A percentile compares a stretch with the other conserved stretches of the same genome.
phyloP scores from a whole-genome alignment of 2,888 invertebrate genomes.

The Meloe dianella region DNA sequence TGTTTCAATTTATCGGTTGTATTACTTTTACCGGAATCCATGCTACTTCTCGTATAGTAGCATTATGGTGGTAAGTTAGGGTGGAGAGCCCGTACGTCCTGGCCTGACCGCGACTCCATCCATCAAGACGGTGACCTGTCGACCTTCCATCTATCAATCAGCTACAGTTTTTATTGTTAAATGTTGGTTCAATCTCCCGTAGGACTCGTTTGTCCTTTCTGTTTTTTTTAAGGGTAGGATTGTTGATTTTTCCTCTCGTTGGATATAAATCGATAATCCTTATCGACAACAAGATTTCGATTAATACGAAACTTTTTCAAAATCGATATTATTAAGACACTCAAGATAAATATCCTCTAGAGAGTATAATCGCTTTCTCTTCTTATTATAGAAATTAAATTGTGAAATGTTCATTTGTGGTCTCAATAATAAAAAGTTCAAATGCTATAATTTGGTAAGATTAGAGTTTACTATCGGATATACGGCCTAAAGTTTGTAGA shows the following conservation, averaged over 20 bases:
- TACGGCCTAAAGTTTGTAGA: slow-evolving; percentile 29
- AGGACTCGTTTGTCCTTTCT: slow-evolving; percentile 31
- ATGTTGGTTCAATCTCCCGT: slow-evolving; percentile 34
- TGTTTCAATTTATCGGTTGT: slow-evolving; percentile 30
- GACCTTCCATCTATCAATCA: slow-evolving; percentile 55
- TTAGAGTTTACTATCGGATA: slow-evolving; percentile 30
- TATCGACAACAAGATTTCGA: not conserved
- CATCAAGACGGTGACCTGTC: slow-evolving; percentile 52
- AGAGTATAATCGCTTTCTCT: not conserved
- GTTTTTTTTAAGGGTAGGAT: slow-evolving; percentile 20
- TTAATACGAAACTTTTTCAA: not conserved
- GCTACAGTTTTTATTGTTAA: slow-evolving; percentile 51
- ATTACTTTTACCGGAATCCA: slow-evolving; percentile 16
- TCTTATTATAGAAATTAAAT: not conserved
- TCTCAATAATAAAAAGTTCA: not conserved
- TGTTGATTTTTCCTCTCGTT: not conserved
- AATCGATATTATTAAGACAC: slow-evolving; percentile 10
- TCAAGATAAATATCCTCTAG: slow-evolving; percentile 8
- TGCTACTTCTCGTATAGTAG: slow-evolving; percentile 16
- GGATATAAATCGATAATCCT: not conserved
- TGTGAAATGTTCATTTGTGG: not conserved
- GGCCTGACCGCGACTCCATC: slow-evolving; percentile 51
- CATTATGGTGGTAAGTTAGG: slow-evolving; percentile 10
- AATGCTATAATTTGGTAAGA: slow-evolving; percentile 35
- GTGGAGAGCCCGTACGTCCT: slow-evolving; percentile 38